Percentiles rank a stretch among this genome's conserved stretches.
Evolutionary conservation across 2,888 invertebrate genomes (phyloP).

Genomic region (Bellardia bayeri): DNA sequence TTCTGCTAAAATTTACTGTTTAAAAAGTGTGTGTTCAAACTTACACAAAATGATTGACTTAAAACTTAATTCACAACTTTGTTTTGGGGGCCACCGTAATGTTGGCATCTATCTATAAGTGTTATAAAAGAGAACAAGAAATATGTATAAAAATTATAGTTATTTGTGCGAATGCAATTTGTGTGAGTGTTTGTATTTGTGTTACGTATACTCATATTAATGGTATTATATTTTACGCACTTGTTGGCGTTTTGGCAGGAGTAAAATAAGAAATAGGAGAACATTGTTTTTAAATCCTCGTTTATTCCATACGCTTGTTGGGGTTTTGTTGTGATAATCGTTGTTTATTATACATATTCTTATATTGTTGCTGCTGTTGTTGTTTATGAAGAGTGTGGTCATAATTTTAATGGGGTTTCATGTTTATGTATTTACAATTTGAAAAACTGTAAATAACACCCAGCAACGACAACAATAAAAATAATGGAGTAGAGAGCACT

Average conservation of each 20-base stretch:
- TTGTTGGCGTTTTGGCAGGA: slow-evolving; percentile 54
- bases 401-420: slow-evolving; percentile 67
- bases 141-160: slow-evolving; percentile 30
- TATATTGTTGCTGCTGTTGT: slow-evolving; percentile 12
- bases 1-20: too few relatives aligned
- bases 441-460: slow-evolving; percentile 66
- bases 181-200: background rate
- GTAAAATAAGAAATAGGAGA: slow-evolving; percentile 30
- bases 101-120: background rate
- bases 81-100: too few relatives aligned
- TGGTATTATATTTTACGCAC: slow-evolving; percentile 61
- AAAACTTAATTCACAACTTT: too few relatives aligned
- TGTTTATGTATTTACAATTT: slow-evolving; percentile 66
- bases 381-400: slow-evolving; percentile 54
- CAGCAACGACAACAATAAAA: slow-evolving; percentile 42
- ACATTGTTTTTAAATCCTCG: slow-evolving; percentile 52
- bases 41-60: too few relatives aligned
- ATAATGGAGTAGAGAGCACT: background rate
- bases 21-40: too few relatives aligned
- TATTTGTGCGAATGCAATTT: background rate
- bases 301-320: slow-evolving; percentile 37
- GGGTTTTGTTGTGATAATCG: slow-evolving; percentile 33
- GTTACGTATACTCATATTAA: slow-evolving; percentile 28
- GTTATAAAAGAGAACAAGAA: background rate
- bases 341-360: slow-evolving; percentile 36